Evolutionary conservation across 2,888 invertebrate species (phyloP).

Genomic region (Lasioglossum marginatum): DNA sequence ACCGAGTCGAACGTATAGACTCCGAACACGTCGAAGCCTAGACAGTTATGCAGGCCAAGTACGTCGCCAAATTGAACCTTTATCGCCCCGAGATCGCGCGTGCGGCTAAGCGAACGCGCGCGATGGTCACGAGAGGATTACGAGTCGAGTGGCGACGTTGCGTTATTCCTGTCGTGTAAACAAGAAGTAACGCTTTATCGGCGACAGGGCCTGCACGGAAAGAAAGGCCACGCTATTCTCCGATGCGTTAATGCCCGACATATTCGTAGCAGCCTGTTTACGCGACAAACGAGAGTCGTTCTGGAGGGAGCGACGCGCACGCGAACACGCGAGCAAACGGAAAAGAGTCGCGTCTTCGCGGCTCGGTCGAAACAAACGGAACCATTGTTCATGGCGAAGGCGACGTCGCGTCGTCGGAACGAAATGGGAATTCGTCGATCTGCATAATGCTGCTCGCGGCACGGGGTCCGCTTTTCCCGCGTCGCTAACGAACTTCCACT

Average conservation of each 20-base stretch:
- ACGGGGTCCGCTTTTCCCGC: slow-evolving; percentile 46
- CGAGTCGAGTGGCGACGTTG: too few relatives aligned
- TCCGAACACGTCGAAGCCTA: not conserved
- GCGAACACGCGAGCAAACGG: not conserved
- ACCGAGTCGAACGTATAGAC: not conserved
- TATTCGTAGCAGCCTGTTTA: not conserved
- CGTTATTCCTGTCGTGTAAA: slow-evolving; percentile 9
- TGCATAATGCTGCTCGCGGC: slow-evolving; percentile 63
- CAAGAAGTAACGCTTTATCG: slow-evolving; percentile 10
- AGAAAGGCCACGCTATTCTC: not conserved
- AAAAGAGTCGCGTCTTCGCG: not conserved
- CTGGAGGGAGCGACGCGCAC: not conserved
- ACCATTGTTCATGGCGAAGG: not conserved
- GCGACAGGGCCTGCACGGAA: not conserved
- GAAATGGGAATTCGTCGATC: slow-evolving; percentile 69
- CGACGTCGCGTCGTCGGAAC: slow-evolving; percentile 6
- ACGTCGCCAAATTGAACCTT: not conserved
- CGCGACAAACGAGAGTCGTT: not conserved
- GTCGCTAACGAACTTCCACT: slow-evolving; percentile 71
- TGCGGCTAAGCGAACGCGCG: not conserved
- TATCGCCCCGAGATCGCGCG: too few relatives aligned
- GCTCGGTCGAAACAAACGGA: not conserved
- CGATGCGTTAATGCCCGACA: slow-evolving; percentile 2
- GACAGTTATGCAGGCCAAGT: not conserved
- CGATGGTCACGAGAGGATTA: not conserved